Evolutionary conservation across 92 coral and sea anemone species (phyloP).

Genomic region (Muricea muricata): DNA sequence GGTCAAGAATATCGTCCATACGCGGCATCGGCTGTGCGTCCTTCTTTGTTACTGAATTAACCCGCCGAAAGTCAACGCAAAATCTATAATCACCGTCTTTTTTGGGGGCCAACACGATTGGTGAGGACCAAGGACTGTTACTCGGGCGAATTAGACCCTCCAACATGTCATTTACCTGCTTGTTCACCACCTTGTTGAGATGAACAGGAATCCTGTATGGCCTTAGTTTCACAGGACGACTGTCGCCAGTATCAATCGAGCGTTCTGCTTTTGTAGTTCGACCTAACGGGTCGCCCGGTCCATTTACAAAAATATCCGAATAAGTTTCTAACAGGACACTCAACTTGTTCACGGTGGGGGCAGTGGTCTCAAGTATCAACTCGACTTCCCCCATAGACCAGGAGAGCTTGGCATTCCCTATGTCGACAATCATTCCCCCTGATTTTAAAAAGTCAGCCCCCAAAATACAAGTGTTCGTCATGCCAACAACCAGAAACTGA

Average conservation of each 20-base stretch:
- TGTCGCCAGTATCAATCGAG: slow-evolving; percentile 1
- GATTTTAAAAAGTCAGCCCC: not conserved
- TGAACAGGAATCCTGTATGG: not conserved
- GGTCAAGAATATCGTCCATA: not conserved
- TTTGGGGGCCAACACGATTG: slow-evolving; percentile 1
- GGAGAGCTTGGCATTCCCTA: not conserved
- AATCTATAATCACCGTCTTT: slow-evolving; percentile 14
- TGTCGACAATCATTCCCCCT: slow-evolving; percentile 4
- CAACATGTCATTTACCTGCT: not conserved
- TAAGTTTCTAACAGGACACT: not conserved
- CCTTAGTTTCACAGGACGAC: not conserved
- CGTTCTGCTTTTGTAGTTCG: not conserved
- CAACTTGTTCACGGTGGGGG: not conserved
- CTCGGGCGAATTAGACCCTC: not conserved
- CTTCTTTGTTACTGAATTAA: slow-evolving; percentile 15
- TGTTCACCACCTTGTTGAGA: slow-evolving; percentile 7
- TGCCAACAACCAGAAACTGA: not conserved
- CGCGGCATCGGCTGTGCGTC: slow-evolving; percentile 12
- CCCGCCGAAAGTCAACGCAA: slow-evolving; percentile 27
- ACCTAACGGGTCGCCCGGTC: slow-evolving; percentile 5
- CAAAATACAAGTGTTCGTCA: not conserved
- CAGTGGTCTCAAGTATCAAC: not conserved
- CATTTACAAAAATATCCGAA: slow-evolving; percentile 9
- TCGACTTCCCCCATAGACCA: not conserved
- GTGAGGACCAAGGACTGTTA: not conserved